Percentiles rank a stretch among this genome's conserved stretches.
These are phyloP conservation scores for Sula dactylatra DNA, from an alignment of 2,113 vertebrate species.

Conservation along the genomic window DNA sequence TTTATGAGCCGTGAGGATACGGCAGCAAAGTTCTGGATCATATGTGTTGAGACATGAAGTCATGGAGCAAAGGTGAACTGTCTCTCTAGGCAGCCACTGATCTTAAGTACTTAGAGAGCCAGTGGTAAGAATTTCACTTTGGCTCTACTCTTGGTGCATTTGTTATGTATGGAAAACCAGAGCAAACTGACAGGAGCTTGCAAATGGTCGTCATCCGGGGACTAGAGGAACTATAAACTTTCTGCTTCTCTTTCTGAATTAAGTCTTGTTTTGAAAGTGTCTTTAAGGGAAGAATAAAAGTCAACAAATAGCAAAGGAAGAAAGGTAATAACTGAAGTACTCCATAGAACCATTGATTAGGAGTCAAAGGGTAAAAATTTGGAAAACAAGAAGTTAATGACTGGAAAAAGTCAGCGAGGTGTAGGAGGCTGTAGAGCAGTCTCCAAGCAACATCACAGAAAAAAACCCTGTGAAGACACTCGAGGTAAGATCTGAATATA, in stretches of 20 bases:
- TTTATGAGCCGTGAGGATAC: background rate
- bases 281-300: background rate
- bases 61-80: background rate
- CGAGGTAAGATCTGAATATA: background rate
- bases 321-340: background rate
- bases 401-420: background rate
- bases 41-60: background rate
- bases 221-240: background rate
- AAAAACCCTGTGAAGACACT: background rate
- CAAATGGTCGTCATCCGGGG: accelerated
- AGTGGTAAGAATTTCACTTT: background rate
- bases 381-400: background rate
- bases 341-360: background rate
- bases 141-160: background rate
- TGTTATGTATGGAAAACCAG: background rate
- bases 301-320: background rate
- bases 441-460: background rate
- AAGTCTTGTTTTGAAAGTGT: background rate
- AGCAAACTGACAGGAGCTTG: background rate
- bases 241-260: background rate
- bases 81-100: background rate
- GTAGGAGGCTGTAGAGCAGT: background rate
- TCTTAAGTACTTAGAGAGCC: background rate
- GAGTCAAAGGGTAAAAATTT: background rate
- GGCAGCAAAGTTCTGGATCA: background rate